phyloP scores from a whole-genome alignment of 1,140 invertebrate species.

The Anoplolepis gracilipes region DNA sequence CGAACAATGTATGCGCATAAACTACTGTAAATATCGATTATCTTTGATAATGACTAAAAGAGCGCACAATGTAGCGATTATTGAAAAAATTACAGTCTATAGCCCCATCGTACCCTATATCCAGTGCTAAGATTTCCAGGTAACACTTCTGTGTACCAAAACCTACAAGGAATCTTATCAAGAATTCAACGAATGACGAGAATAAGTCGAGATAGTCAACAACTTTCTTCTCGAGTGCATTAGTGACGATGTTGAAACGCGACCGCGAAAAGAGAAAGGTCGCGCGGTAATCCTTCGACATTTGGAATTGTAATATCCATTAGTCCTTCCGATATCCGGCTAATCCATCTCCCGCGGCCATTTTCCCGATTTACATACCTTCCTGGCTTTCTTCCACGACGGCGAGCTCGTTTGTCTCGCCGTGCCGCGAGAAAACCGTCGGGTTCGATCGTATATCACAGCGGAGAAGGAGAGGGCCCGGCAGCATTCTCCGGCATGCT shows the following conservation, averaged over 20 bases:
- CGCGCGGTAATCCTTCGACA: slow-evolving; percentile 51
- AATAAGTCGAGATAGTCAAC: neutral
- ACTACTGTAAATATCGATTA: too few species aligned
- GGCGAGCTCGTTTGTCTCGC: slow-evolving; percentile 61
- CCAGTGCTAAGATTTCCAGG: neutral
- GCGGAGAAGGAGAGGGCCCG: slow-evolving; percentile 1
- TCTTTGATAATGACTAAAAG: too few species aligned
- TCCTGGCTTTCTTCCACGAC: slow-evolving; percentile 67
- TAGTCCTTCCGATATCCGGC: slow-evolving; percentile 68
- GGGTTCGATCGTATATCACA: slow-evolving; percentile 64
- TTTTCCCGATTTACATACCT: slow-evolving; percentile 73
- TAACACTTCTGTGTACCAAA: neutral
- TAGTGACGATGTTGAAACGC: slow-evolving; percentile 15
- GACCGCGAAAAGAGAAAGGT: neutral
- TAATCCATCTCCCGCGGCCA: slow-evolving; percentile 66
- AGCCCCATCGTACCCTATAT: too few species aligned
- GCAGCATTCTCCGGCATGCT: slow-evolving; percentile 46
- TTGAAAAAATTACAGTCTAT: too few species aligned
- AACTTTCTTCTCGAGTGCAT: slow-evolving; percentile 10
- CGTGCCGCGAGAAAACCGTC: slow-evolving; percentile 60
- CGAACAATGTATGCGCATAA: too few species aligned
- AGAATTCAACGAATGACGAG: neutral
- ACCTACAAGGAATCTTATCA: neutral
- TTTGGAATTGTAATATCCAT: slow-evolving; percentile 71
- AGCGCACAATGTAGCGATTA: too few species aligned